Evolutionary conservation across 2,888 invertebrate species (phyloP).

Genomic region (Trachelus tabidus): DNA sequence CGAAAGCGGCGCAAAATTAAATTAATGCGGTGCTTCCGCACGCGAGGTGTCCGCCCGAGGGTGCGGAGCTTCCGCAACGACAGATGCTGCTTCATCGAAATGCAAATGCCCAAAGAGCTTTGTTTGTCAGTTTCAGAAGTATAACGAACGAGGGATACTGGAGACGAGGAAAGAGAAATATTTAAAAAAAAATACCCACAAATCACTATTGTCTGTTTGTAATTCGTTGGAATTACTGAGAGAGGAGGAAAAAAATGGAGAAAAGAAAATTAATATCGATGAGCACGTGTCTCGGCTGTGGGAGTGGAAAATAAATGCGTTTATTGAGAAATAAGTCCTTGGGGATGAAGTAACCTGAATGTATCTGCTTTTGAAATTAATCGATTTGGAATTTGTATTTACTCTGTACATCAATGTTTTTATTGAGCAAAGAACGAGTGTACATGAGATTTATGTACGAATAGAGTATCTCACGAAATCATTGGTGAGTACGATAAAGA

Average conservation of each 20-base stretch:
- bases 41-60: not conserved
- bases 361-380: not conserved
- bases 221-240: not conserved
- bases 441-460: not conserved
- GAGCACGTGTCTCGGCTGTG: not conserved
- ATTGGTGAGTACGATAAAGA: too few relatives aligned
- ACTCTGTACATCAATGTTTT: not conserved
- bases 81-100: not conserved
- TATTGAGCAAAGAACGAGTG: not conserved
- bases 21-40: not conserved
- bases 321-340: conserved; percentile 8
- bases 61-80: not conserved
- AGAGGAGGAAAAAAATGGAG: not conserved
- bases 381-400: not conserved
- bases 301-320: conserved; percentile 6
- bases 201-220: not conserved
- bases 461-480: too few relatives aligned
- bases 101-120: not conserved
- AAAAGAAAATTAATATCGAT: not conserved
- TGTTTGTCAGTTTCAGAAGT: not conserved
- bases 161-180: not conserved
- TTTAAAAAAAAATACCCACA: not conserved
- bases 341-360: too few relatives aligned
- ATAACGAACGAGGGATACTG: not conserved
- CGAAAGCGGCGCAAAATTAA: not conserved